Base-by-base conservation (phyloP, 2,113 vertebrate genomes). In the Notarius lentiginosus region DNA sequence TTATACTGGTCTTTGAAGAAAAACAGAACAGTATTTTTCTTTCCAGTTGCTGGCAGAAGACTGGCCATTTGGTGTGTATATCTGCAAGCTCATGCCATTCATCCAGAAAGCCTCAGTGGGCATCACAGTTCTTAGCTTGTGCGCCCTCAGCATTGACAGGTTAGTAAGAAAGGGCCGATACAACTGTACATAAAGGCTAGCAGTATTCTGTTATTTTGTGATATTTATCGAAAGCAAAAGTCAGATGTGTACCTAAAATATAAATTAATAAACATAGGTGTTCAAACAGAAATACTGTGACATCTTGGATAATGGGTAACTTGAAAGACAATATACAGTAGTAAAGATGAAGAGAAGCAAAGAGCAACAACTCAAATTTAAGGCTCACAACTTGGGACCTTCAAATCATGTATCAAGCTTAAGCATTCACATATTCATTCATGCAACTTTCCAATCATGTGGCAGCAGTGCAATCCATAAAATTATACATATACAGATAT, bases 91-190 rank as follows among this genome's bases (percentile, higher is more conserved):
- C 91, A 95, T 97, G 84, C 97, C 97, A 0, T 97, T 97, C 90
- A 95, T 97, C 89, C 97, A 97, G 92, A 98, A 98, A 88, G 95
- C 96, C 1, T 97, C 97, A 0, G 96, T 97, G 72, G 97, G 97
- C 68, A 97, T 97, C 91, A 97, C 97, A 0, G 97, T 98, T 66
- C 96, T 98, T 89, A 98, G 97, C 91, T 94, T 98, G 14, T 98
- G 97, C 15, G 97, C 97, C 24, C 96, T 98, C 90, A 98, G 97
- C 88, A 95, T 97, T 0, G 97, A 97, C 95, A 96, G 97, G 97
- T 98, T 88, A 94, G 90, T 81, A 81, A 14, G 30, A 76, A n/a
- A 75, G 34, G 4, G 27, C 4, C 1, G 0, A 75, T 51, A 79
- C 18, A 11, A 15, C 7, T 63, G 60, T 14, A 82, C 34, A 60